These are phyloP conservation scores for Drosophila sturtevanti DNA, from an alignment of 1,140 invertebrate species.

Conservation along the genomic window DNA sequence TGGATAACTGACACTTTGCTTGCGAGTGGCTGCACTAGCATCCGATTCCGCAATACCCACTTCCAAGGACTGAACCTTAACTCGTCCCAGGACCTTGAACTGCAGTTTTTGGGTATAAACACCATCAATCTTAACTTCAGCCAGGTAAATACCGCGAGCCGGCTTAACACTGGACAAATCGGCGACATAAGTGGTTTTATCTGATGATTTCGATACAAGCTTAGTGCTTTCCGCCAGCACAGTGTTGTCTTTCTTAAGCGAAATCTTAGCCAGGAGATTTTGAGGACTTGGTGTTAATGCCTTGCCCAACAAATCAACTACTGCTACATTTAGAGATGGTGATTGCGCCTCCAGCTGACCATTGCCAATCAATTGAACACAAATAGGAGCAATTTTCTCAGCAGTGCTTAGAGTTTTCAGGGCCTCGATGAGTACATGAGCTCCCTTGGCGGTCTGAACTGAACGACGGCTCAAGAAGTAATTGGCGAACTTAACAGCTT, in stretches of 20 bases:
- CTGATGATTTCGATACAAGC: conserved; percentile 79
- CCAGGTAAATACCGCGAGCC: conserved; percentile 92
- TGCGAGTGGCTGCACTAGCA: conserved; percentile 90
- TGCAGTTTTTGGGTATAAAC: conserved; percentile 87
- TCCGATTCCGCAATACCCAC: conserved; percentile 96
- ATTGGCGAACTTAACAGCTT: conserved; percentile 94
- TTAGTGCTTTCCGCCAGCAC: conserved; percentile 69
- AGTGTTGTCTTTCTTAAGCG: conserved; percentile 64
- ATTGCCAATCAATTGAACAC: conserved; percentile 90
- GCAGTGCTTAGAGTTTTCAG: conserved; percentile 84
- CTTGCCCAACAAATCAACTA: conserved; percentile 93
- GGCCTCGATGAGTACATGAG: conserved; percentile 90
- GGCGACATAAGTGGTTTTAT: conserved; percentile 89
- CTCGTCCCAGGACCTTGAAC: conserved; percentile 89
- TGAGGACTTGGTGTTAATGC: conserved; percentile 83
- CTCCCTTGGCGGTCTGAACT: conserved; percentile 93
- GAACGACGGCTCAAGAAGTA: conserved; percentile 95
- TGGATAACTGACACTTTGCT: conserved; percentile 89
- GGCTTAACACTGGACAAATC: conserved; percentile 92
- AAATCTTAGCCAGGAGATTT: conserved; percentile 61
- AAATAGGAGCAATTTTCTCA: conserved; percentile 86
- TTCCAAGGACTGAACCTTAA: conserved; percentile 91
- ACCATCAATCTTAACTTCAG: conserved; percentile 89
- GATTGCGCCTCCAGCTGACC: conserved; percentile 88
- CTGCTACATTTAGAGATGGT: conserved; percentile 89